These are phyloP conservation scores for Petroica traversi DNA, from an alignment of 2,113 vertebrate species.

Conservation along the genomic window DNA sequence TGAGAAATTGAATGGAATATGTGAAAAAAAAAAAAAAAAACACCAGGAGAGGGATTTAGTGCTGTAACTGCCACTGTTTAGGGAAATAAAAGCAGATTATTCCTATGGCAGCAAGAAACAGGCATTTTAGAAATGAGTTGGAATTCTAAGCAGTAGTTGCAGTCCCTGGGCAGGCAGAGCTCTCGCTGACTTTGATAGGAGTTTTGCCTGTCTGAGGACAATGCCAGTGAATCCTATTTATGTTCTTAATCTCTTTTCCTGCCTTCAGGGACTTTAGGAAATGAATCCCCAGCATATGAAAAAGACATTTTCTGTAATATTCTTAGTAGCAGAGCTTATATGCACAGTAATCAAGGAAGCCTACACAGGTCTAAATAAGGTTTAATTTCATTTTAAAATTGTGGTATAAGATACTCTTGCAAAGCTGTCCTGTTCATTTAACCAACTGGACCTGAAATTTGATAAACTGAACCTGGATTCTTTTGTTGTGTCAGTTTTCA, in stretches of 20 bases:
- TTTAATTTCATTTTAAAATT: background rate
- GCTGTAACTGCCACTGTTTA: background rate
- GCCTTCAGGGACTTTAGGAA: constrained; percentile 29
- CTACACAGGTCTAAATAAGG: background rate
- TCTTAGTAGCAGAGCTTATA: background rate
- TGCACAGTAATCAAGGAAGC: background rate
- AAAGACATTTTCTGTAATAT: constrained; percentile 5
- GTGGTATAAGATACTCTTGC: background rate
- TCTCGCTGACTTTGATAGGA: background rate
- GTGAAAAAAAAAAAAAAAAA: background rate
- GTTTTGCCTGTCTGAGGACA: constrained; percentile 11
- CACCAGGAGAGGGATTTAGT: background rate
- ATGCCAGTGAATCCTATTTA: constrained; percentile 27
- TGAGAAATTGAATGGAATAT: background rate
- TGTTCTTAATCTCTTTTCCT: constrained; percentile 31
- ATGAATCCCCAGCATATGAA: constrained; percentile 1
- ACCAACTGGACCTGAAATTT: background rate
- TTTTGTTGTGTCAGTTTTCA: background rate
- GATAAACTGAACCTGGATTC: background rate
- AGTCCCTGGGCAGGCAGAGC: background rate
- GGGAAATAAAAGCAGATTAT: background rate
- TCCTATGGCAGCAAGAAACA: background rate
- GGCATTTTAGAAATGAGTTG: background rate
- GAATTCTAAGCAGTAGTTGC: constrained; percentile 4
- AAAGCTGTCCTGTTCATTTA: background rate